Conservation (phyloP, 2,797 vertebrate genomes). For the Vultur gryphus region DNA sequence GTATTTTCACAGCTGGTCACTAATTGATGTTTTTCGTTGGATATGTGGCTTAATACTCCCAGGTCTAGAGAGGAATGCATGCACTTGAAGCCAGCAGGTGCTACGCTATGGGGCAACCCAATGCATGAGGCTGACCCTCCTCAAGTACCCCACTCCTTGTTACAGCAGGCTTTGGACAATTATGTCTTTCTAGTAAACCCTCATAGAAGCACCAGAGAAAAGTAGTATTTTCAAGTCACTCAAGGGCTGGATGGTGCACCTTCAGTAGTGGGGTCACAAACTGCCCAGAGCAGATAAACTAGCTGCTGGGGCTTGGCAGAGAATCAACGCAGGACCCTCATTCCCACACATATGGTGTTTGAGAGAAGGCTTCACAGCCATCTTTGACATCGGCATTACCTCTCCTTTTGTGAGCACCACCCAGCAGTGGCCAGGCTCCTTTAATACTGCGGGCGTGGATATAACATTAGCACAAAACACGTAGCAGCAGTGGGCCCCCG, state of each 20-base stretch:
- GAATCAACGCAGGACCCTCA: neutral
- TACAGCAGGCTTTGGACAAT: neutral
- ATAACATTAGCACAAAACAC: neutral
- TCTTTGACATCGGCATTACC: neutral
- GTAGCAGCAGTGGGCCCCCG: rapidly evolving
- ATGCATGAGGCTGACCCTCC: neutral
- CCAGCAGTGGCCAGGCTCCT: rapidly evolving
- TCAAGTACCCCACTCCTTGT: rapidly evolving
- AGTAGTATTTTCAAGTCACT: neutral
- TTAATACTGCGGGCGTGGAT: no score
- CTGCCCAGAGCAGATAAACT: neutral
- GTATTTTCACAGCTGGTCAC: rapidly evolving
- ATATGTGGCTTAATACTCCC: neutral
- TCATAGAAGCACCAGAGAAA: neutral
- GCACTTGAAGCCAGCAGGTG: neutral
- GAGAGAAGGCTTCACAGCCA: neutral
- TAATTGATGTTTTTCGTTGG: neutral
- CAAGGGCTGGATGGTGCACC: neutral
- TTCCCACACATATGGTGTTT: no score
- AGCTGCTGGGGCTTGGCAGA: neutral
- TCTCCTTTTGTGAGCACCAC: neutral
- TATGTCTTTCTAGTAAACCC: neutral
- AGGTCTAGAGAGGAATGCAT: rapidly evolving
- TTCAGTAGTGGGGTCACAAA: neutral
- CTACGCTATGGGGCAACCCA: neutral